These are phyloP conservation scores for Marisa cornuarietis DNA, from an alignment of 1,140 invertebrate genomes.

Conservation along the genomic window DNA sequence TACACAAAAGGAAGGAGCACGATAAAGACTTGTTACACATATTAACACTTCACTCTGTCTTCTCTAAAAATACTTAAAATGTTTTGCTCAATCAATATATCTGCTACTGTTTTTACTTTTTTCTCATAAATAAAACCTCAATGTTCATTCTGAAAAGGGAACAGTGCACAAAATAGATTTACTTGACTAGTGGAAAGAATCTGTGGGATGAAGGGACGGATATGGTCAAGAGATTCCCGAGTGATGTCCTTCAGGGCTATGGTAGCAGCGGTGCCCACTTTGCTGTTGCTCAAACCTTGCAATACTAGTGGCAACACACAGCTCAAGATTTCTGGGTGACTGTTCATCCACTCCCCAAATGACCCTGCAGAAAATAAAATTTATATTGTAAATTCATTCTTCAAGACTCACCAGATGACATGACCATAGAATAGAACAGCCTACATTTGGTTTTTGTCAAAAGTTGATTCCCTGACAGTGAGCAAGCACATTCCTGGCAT, in stretches of 20 bases:
- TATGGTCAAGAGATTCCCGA: slow-evolving; percentile 77
- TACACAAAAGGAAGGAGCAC: too few species aligned
- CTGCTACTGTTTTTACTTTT: background rate
- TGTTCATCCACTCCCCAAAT: slow-evolving; percentile 84
- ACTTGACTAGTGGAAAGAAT: slow-evolving; percentile 74
- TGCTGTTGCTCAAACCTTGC: slow-evolving; percentile 74
- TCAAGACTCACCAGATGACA: too few species aligned
- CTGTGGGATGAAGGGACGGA: slow-evolving; percentile 78
- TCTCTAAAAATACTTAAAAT: too few species aligned
- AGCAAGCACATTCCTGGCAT: too few species aligned
- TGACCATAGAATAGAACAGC: too few species aligned
- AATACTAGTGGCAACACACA: slow-evolving; percentile 75
- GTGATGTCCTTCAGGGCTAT: slow-evolving; percentile 88
- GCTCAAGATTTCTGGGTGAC: slow-evolving; percentile 71
- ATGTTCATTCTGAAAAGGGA: background rate
- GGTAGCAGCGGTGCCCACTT: slow-evolving; percentile 81
- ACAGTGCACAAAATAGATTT: slow-evolving; percentile 12
- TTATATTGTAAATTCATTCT: too few species aligned
- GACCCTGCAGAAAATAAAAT: slow-evolving; percentile 67
- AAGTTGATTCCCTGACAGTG: too few species aligned
- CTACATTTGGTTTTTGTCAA: too few species aligned
- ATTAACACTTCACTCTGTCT: too few species aligned
- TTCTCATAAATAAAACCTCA: background rate
- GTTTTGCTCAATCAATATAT: too few species aligned
- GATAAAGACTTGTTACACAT: too few species aligned